Evolutionary conservation across 2,797 vertebrate genomes (phyloP).

Genomic region (Falco columbarius): DNA sequence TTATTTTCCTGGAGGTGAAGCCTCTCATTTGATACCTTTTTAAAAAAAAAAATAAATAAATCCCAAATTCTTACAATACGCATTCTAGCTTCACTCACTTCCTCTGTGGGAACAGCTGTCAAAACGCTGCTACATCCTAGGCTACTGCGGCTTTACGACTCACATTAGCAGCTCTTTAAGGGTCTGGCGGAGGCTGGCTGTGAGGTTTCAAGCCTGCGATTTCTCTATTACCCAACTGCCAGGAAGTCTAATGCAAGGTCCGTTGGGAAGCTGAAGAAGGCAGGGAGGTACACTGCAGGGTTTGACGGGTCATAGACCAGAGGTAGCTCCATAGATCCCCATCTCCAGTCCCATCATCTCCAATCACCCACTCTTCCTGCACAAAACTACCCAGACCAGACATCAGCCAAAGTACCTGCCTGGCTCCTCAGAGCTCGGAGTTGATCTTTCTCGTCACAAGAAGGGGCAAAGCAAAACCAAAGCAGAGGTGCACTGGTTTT

Average conservation of each 20-base stretch:
- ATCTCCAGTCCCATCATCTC: not conserved
- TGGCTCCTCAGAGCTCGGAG: not conserved
- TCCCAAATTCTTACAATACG: conserved; percentile 51
- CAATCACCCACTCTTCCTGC: fast-evolving
- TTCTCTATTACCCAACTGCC: conserved; percentile 32
- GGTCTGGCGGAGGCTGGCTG: conserved; percentile 74
- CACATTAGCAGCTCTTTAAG: conserved; percentile 76
- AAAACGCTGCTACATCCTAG: conserved; percentile 83
- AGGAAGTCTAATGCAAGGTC: conserved; percentile 25
- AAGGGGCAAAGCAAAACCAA: not conserved
- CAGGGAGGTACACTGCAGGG: not conserved
- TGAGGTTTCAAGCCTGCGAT: conserved; percentile 17
- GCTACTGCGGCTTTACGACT: conserved; percentile 78
- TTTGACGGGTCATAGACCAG: not conserved
- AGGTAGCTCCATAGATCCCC: not conserved
- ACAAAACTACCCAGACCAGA: not conserved
- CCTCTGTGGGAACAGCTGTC: conserved; percentile 89
- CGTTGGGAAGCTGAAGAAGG: not conserved
- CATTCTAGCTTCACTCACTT: conserved; percentile 84
- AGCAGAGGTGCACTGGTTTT: not conserved
- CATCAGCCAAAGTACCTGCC: not conserved
- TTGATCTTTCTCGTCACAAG: not conserved
- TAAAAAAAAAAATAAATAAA: not conserved
- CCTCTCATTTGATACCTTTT: not conserved
- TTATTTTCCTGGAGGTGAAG: not conserved